Evolutionary conservation across 2,113 vertebrate species (phyloP).

Genomic region (Raja brachyura): DNA sequence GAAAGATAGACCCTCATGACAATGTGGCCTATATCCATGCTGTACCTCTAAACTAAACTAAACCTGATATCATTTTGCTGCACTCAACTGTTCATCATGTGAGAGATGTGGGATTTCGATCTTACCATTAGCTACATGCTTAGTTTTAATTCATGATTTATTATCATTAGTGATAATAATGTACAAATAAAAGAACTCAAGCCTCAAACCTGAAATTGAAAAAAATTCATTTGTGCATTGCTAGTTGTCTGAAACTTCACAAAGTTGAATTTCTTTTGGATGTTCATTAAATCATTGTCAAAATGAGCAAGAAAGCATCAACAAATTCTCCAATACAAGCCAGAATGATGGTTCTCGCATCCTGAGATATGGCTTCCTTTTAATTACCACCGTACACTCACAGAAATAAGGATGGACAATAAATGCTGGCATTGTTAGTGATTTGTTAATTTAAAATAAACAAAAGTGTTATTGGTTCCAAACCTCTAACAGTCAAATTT

Average conservation of each 20-base stretch:
- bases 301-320: not conserved
- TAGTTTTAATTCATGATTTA: not conserved
- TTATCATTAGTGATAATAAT: too few relatives aligned
- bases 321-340: not conserved
- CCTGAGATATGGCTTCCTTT: too few relatives aligned
- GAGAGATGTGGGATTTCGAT: not conserved
- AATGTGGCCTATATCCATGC: too few relatives aligned
- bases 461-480: not conserved
- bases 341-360: not conserved
- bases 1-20: too few relatives aligned
- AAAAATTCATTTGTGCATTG: not conserved
- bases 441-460: too few relatives aligned
- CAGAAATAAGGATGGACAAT: too few relatives aligned
- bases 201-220: not conserved
- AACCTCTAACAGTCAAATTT: not conserved
- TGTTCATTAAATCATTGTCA: not conserved
- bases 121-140: not conserved
- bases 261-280: not conserved
- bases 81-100: too few relatives aligned
- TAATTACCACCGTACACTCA: too few relatives aligned
- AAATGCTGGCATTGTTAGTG: too few relatives aligned
- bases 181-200: not conserved
- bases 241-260: not conserved
- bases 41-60: too few relatives aligned
- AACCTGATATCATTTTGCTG: too few relatives aligned